These are phyloP conservation scores for Oceanites oceanicus DNA, from an alignment of 2,113 vertebrate genomes.

Conservation along the genomic window DNA sequence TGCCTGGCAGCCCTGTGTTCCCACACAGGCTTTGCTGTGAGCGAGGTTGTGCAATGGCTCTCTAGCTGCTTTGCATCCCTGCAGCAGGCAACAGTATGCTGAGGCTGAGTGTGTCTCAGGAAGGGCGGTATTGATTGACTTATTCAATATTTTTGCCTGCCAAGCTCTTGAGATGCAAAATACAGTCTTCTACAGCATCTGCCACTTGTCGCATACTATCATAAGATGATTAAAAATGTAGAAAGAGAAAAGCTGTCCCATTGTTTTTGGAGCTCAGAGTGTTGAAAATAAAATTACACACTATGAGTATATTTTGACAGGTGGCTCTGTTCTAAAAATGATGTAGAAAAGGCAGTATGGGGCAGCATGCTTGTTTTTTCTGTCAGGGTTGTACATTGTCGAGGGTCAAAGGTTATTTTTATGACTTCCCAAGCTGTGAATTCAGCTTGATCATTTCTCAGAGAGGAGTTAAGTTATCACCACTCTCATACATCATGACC, in stretches of 20 bases:
- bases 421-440: not conserved
- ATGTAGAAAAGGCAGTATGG: not conserved
- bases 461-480: not conserved
- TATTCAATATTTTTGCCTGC: not conserved
- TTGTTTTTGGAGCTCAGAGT: not conserved
- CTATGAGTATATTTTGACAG: not conserved
- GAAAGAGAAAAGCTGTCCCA: not conserved
- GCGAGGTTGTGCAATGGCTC: not conserved
- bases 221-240: not conserved
- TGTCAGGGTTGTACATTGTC: not conserved
- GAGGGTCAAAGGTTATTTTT: not conserved
- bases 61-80: not conserved
- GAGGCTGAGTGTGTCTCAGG: not conserved
- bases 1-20: not conserved
- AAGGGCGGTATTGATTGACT: not conserved
- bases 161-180: not conserved
- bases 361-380: not conserved
- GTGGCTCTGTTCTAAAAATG: not conserved
- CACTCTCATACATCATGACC: not conserved
- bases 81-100: not conserved
- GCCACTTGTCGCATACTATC: not conserved
- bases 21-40: not conserved
- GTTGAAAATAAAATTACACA: conserved; percentile 11
- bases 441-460: not conserved
- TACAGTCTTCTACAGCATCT: not conserved